These are phyloP conservation scores for Archivesica marissinica DNA, from an alignment of 1,140 invertebrate genomes.

Conservation along the genomic window DNA sequence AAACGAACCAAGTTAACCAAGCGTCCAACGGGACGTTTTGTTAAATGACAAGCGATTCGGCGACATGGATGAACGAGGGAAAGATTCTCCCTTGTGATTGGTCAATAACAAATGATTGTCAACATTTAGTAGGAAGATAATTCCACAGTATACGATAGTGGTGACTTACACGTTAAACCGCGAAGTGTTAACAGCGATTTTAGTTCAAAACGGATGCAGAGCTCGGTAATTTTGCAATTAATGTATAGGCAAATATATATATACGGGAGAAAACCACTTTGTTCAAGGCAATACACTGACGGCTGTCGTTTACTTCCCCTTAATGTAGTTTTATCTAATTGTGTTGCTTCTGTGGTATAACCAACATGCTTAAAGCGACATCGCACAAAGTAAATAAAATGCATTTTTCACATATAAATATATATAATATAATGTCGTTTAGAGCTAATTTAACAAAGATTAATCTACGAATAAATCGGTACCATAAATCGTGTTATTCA, in stretches of 20 bases:
- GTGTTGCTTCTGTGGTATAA: too few relatives aligned
- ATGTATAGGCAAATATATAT: neutral
- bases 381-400: too few relatives aligned
- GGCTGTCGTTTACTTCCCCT: neutral
- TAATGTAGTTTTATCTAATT: too few relatives aligned
- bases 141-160: neutral
- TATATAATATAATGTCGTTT: too few relatives aligned
- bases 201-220: neutral
- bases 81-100: slow-evolving; percentile 26
- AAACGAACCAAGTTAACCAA: slow-evolving; percentile 22
- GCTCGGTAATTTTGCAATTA: neutral
- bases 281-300: neutral
- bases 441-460: too few relatives aligned
- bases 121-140: slow-evolving; percentile 23
- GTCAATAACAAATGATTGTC: slow-evolving; percentile 35
- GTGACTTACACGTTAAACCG: slow-evolving; percentile 19
- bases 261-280: slow-evolving; percentile 29
- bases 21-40: slow-evolving; percentile 21
- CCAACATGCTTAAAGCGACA: too few relatives aligned
- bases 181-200: neutral
- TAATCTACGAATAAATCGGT: too few relatives aligned
- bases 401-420: too few relatives aligned
- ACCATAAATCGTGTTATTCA: too few relatives aligned
- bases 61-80: slow-evolving; percentile 24
- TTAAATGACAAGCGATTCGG: slow-evolving; percentile 34